Conservation (phyloP, 2,888 invertebrate species). For the Lycia hirtaria region DNA sequence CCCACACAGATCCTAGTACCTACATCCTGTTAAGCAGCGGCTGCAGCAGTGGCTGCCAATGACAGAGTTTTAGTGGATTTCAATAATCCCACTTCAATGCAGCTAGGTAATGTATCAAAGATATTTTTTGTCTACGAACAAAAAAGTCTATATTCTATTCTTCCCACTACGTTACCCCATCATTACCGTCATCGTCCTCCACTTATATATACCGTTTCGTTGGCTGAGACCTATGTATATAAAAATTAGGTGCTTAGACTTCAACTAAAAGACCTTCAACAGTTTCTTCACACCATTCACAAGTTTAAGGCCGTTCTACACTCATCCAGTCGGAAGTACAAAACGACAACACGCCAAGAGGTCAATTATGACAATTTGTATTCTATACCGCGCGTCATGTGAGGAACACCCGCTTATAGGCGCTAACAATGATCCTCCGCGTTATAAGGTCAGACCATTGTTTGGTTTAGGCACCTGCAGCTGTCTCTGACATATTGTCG, state of each 20-base stretch:
- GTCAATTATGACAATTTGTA: constrained; percentile 35
- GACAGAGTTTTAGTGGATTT: too few species aligned
- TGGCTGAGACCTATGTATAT: too few species aligned
- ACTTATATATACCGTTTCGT: too few species aligned
- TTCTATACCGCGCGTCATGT: constrained; percentile 14
- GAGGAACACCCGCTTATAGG: constrained; percentile 32
- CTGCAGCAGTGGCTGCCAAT: too few species aligned
- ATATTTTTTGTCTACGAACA: too few species aligned
- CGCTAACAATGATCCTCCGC: constrained; percentile 46
- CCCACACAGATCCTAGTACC: too few species aligned
- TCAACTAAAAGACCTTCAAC: constrained; percentile 9
- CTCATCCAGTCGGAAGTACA: constrained; percentile 35
- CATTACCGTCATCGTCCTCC: too few species aligned
- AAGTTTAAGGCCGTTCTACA: constrained; percentile 21
- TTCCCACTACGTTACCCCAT: too few species aligned
- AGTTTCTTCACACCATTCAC: constrained; percentile 19
- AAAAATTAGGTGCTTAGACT: neutral
- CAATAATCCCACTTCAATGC: too few species aligned
- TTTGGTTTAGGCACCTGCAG: constrained; percentile 49
- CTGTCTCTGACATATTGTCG: constrained; percentile 25
- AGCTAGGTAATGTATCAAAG: too few species aligned
- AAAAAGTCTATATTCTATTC: too few species aligned
- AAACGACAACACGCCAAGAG: constrained; percentile 30
- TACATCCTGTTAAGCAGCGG: too few species aligned
- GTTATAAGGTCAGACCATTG: constrained; percentile 65